A percentile compares a stretch with the other conserved stretches of the same genome.
Conservation (phyloP, 2,888 invertebrate species). For the Boloria selene region DNA sequence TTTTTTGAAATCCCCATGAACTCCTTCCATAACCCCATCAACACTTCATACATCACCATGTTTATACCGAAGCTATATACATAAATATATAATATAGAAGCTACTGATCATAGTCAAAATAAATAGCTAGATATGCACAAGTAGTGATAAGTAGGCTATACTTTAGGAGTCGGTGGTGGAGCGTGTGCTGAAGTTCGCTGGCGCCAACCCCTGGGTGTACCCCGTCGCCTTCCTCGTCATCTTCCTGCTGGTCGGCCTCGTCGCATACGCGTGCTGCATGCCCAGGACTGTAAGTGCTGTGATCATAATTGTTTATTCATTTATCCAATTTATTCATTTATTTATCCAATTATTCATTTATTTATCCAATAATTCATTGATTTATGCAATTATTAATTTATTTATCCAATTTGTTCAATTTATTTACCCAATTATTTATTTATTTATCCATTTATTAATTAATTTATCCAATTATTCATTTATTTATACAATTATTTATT, state of each 20-base stretch:
- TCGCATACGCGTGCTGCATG: conserved; percentile 92
- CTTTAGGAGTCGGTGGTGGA: conserved; percentile 89
- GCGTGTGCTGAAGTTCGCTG: conserved; percentile 88
- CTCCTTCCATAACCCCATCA: background rate
- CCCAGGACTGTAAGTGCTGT: conserved; percentile 78
- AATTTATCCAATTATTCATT: too few species aligned
- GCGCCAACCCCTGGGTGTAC: conserved; percentile 95
- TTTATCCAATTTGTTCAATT: too few species aligned
- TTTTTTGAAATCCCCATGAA: background rate
- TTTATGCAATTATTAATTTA: too few species aligned
- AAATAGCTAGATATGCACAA: background rate
- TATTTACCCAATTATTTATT: too few species aligned
- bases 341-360: too few species aligned
- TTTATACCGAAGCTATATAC: too few species aligned
- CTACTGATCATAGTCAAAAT: too few species aligned
- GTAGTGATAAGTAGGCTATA: conserved; percentile 36
- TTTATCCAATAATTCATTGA: too few species aligned
- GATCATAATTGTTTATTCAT: background rate
- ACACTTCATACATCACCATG: background rate
- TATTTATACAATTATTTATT: too few species aligned
- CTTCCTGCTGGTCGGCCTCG: conserved; percentile 89
- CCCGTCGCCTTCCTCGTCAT: conserved; percentile 90
- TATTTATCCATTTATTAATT: too few species aligned
- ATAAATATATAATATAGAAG: too few species aligned
- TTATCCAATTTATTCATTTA: background rate